Conservation (phyloP, 1,140 invertebrate species). For the Aphidius ervi region DNA sequence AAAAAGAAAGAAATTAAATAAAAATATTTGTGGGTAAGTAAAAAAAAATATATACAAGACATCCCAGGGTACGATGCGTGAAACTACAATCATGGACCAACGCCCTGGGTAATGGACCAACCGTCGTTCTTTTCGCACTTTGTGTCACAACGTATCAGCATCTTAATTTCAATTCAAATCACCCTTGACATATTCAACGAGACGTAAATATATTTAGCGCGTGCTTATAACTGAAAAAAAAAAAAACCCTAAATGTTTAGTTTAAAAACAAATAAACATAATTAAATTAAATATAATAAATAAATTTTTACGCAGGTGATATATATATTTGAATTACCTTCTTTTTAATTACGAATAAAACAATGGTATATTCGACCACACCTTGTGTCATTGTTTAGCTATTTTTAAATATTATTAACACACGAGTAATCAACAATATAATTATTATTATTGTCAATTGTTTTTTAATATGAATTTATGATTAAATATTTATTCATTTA, state of each 20-base stretch:
- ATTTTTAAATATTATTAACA: constrained; percentile 11
- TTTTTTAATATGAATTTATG: not conserved
- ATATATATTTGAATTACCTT: constrained; percentile 30
- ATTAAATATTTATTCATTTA: too few relatives aligned
- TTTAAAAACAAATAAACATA: constrained; percentile 32
- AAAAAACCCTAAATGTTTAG: not conserved
- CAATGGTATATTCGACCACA: constrained; percentile 42
- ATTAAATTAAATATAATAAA: too few relatives aligned
- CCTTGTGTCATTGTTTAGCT: constrained; percentile 37
- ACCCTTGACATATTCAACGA: constrained; percentile 40
- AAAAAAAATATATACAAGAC: not conserved
- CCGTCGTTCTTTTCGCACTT: constrained; percentile 22
- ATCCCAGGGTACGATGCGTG: constrained; percentile 13
- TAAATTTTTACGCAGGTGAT: constrained; percentile 39
- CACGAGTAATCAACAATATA: constrained; percentile 18
- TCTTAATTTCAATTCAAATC: constrained; percentile 8
- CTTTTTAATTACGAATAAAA: constrained; percentile 48
- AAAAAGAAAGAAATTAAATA: not conserved
- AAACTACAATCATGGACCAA: constrained; percentile 17
- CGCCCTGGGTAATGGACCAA: constrained; percentile 23
- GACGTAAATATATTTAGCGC: constrained; percentile 40
- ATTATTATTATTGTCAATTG: constrained; percentile 15
- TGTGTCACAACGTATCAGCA: constrained; percentile 13
- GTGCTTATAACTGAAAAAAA: constrained; percentile 22
- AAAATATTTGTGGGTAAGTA: not conserved